Evolutionary conservation across 2,888 invertebrate species (phyloP).

Genomic region (Caenorhabditis sinica): DNA sequence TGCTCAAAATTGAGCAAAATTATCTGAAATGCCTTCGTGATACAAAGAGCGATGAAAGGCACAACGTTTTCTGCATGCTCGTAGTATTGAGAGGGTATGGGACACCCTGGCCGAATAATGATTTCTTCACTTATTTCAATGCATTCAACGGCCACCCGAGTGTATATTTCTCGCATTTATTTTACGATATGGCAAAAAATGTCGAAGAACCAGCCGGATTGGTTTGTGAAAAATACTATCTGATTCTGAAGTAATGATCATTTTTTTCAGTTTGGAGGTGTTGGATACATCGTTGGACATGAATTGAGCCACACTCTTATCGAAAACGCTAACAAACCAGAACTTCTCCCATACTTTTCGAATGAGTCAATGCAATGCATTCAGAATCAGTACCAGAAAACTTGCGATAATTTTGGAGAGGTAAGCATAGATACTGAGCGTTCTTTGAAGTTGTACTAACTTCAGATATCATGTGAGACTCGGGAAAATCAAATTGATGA

Average conservation of each 20-base stretch:
- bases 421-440: neutral
- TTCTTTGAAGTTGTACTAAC: neutral
- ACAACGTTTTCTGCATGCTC: neutral
- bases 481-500: slow-evolving; percentile 29
- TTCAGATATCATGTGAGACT: neutral
- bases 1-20: neutral
- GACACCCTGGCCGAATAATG: no score
- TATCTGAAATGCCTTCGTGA: slow-evolving; percentile 1
- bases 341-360: slow-evolving; percentile 25
- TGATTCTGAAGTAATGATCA: neutral
- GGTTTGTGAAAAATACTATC: neutral
- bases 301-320: slow-evolving; percentile 41
- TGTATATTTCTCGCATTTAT: neutral
- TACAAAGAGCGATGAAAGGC: neutral
- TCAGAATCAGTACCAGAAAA: slow-evolving; percentile 24
- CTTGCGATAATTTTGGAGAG: slow-evolving; percentile 29
- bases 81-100: neutral
- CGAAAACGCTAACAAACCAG: neutral
- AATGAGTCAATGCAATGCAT: slow-evolving; percentile 29
- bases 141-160: slow-evolving; percentile 1
- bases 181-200: slow-evolving; percentile 12
- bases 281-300: slow-evolving; percentile 35
- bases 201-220: neutral
- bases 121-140: slow-evolving; percentile 14
- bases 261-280: slow-evolving; percentile 27